A percentile compares a stretch with the other conserved stretches of the same genome.
These are phyloP conservation scores for Clarias laeviceps DNA, from an alignment of 2,797 vertebrate species.

Conservation along the genomic window DNA sequence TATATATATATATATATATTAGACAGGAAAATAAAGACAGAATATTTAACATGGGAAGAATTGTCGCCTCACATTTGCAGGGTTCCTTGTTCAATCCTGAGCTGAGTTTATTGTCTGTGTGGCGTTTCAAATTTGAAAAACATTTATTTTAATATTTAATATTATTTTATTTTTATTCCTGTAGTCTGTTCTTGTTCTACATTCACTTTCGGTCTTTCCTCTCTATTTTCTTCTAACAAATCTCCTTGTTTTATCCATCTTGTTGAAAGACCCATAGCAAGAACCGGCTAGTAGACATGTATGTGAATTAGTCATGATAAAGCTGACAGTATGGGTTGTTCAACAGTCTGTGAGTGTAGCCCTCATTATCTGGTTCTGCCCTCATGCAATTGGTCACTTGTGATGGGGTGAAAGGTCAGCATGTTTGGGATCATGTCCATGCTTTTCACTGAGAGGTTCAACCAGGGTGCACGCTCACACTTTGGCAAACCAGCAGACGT, in stretches of 20 bases:
- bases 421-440: slow-evolving; percentile 38
- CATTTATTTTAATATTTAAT: background rate
- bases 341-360: slow-evolving; percentile 22
- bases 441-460: slow-evolving; percentile 47
- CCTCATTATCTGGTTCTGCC: slow-evolving; percentile 46
- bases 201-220: background rate
- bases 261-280: slow-evolving; percentile 42
- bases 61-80: no score
- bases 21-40: no score
- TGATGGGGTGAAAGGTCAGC: slow-evolving; percentile 49
- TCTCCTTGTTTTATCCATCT: background rate
- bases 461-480: slow-evolving; percentile 25
- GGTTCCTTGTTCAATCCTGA: background rate
- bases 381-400: slow-evolving; percentile 52
- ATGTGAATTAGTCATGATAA: slow-evolving; percentile 54
- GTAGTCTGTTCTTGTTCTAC: background rate
- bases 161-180: background rate
- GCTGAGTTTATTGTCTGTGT: background rate
- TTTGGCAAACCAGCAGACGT: background rate
- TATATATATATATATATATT: no score
- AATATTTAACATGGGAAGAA: background rate
- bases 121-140: background rate
- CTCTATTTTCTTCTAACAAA: slow-evolving; percentile 6
- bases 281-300: slow-evolving; percentile 25
- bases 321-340: slow-evolving; percentile 39